phyloP scores from a whole-genome alignment of 1,140 invertebrate species.

The Caenorhabditis briggsae region DNA sequence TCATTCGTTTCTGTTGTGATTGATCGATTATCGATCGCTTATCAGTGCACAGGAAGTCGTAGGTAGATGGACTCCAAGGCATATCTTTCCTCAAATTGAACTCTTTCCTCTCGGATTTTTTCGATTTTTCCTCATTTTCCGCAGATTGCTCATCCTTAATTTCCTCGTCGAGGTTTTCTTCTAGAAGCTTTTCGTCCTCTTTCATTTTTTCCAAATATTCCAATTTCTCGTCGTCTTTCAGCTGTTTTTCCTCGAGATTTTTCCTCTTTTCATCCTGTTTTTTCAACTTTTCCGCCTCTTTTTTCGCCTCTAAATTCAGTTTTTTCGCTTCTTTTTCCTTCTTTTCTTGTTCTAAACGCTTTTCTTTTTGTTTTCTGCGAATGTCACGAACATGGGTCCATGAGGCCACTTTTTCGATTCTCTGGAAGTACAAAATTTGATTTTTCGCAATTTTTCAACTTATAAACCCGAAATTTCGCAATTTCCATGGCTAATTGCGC shows the following conservation, averaged over 20 bases:
- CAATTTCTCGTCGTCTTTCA: slow-evolving; percentile 20
- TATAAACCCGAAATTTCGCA: not conserved
- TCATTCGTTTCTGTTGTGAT: not conserved
- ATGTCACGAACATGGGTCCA: not conserved
- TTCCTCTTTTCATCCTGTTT: slow-evolving; percentile 21
- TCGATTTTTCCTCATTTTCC: not conserved
- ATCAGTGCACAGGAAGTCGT: not conserved
- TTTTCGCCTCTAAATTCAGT: not conserved
- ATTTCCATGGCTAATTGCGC: not conserved
- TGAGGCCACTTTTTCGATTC: not conserved
- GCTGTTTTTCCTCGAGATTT: not conserved
- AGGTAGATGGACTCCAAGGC: not conserved
- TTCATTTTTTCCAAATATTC: slow-evolving; percentile 16
- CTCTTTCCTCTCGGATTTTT: not conserved
- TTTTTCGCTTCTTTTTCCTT: not conserved
- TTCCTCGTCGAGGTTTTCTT: not conserved
- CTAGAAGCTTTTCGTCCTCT: not conserved
- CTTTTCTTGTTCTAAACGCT: not conserved
- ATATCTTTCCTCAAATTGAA: not conserved
- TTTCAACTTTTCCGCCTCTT: not conserved
- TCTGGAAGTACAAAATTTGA: not conserved
- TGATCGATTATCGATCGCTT: not conserved
- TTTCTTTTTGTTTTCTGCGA: not conserved
- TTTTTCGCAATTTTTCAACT: not conserved
- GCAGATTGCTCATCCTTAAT: not conserved